Percentiles rank a stretch among this genome's conserved stretches.
These are phyloP conservation scores for Margaritifera margaritifera DNA, from an alignment of 2,888 invertebrate species.

Conservation along the genomic window DNA sequence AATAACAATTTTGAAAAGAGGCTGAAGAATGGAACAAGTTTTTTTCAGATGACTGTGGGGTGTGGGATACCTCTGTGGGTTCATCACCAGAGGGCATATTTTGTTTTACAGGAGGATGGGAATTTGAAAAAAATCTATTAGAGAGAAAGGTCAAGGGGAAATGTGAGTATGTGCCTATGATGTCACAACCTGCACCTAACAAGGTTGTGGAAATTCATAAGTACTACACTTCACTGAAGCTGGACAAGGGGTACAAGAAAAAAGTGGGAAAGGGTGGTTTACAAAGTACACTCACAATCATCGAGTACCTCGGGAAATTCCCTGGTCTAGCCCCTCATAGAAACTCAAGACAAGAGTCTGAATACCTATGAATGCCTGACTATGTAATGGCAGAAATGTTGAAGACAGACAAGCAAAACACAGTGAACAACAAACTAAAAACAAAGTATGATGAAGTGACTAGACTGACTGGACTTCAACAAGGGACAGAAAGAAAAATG, in stretches of 20 bases:
- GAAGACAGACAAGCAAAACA: constrained; percentile 7
- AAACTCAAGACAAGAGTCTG: constrained; percentile 2
- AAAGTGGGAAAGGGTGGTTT: constrained; percentile 11
- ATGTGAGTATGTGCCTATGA: constrained; percentile 3
- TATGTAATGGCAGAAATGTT: constrained; percentile 16
- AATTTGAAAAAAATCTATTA: too few relatives aligned
- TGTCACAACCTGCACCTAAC: neutral
- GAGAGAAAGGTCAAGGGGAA: constrained; percentile 1
- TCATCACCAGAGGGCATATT: too few relatives aligned
- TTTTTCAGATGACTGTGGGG: too few relatives aligned
- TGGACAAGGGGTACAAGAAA: neutral
- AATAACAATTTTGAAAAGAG: too few relatives aligned
- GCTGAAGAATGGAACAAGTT: too few relatives aligned
- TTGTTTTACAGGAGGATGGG: too few relatives aligned
- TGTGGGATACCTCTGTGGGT: too few relatives aligned
- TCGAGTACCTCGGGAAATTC: constrained; percentile 24
- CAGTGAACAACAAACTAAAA: constrained; percentile 4
- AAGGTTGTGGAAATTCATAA: neutral
- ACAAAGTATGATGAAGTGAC: constrained; percentile 12
- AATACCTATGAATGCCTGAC: constrained; percentile 15
- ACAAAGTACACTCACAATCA: constrained; percentile 11
- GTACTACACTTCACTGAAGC: constrained; percentile 1
- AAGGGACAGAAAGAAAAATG: constrained; percentile 8
- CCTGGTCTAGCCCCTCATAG: constrained; percentile 26
- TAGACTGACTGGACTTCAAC: neutral